These are phyloP conservation scores for Lepus townsendii DNA, from an alignment of 2,797 vertebrate genomes.

Conservation along the genomic window DNA sequence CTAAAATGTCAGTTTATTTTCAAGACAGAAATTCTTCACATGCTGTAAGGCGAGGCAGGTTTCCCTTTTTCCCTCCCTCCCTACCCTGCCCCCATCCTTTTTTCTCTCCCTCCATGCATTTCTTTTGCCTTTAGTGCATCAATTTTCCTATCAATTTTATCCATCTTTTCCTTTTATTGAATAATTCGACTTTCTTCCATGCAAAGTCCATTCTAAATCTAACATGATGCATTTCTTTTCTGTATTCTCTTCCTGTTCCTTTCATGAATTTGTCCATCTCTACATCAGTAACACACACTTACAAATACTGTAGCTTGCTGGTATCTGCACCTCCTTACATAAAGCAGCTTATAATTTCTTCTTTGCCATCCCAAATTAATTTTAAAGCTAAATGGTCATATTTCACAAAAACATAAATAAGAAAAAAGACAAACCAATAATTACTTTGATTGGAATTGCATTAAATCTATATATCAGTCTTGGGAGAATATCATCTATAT, in stretches of 20 bases:
- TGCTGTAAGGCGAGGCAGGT: background rate
- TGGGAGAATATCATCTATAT: background rate
- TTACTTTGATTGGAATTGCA: background rate
- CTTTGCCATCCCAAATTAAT: background rate
- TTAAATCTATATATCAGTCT: background rate
- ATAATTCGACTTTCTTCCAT: background rate
- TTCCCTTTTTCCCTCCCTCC: background rate
- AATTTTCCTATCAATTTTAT: background rate
- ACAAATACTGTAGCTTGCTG: background rate
- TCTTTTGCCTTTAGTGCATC: background rate
- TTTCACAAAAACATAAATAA: conserved; percentile 14
- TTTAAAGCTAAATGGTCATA: conserved; percentile 36
- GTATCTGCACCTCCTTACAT: background rate
- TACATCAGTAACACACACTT: background rate
- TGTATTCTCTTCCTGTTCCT: background rate
- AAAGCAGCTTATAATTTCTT: background rate
- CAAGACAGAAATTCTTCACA: background rate
- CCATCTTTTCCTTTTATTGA: background rate
- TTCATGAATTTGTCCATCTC: background rate
- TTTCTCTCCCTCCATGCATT: no score
- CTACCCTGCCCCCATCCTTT: background rate
- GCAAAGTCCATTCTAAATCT: background rate
- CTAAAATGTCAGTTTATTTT: background rate
- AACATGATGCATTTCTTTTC: background rate
- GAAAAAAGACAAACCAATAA: background rate